These are phyloP conservation scores for Troides aeacus DNA, from an alignment of 2,888 invertebrate genomes.

Conservation along the genomic window DNA sequence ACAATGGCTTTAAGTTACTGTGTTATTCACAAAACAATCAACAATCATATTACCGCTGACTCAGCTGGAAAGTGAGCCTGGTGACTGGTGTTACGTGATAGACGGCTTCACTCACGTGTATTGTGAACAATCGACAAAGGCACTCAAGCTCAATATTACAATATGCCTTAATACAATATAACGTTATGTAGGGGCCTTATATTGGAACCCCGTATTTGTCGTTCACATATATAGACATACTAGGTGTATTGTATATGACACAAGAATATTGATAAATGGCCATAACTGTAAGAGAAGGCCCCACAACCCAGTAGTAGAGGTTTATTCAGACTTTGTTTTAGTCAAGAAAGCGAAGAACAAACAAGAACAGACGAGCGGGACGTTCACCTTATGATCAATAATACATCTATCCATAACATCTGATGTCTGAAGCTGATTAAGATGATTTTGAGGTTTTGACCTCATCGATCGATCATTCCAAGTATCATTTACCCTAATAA, in stretches of 20 bases:
- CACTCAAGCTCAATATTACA: constrained; percentile 21
- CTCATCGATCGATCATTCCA: too few species aligned
- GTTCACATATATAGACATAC: constrained; percentile 22
- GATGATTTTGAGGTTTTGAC: too few species aligned
- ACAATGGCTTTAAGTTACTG: constrained; percentile 22
- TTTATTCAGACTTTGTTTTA: too few species aligned
- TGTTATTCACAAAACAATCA: constrained; percentile 23
- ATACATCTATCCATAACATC: too few species aligned
- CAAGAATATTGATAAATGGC: not conserved
- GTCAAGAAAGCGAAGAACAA: too few species aligned
- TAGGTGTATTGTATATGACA: constrained; percentile 9
- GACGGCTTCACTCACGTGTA: constrained; percentile 19
- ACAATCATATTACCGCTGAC: constrained; percentile 25
- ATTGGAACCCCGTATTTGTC: constrained; percentile 17
- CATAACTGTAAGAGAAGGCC: too few species aligned
- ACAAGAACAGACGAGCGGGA: too few species aligned
- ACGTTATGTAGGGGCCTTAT: constrained; percentile 9
- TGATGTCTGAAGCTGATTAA: too few species aligned
- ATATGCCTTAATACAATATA: constrained; percentile 26
- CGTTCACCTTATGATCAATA: too few species aligned
- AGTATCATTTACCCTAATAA: too few species aligned
- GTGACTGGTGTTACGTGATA: constrained; percentile 27
- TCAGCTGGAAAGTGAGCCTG: constrained; percentile 24
- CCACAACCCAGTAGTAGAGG: too few species aligned
- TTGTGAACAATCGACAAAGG: constrained; percentile 19